Evolutionary conservation across 2,113 vertebrate species (phyloP).

Genomic region (Trogon surrucura): DNA sequence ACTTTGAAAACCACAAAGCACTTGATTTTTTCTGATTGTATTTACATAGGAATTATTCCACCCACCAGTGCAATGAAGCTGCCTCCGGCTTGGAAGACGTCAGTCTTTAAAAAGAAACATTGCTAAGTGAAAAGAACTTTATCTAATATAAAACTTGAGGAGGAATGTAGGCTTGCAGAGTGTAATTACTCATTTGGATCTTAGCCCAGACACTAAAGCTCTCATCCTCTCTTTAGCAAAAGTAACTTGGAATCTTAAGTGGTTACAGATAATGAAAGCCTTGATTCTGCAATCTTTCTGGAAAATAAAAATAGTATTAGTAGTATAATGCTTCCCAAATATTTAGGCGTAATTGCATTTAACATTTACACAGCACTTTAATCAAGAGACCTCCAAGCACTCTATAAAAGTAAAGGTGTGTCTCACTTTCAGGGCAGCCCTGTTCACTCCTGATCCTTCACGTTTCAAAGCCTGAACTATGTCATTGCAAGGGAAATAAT

Average conservation of each 20-base stretch:
- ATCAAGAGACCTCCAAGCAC: neutral
- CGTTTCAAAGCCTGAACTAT: neutral
- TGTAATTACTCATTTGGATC: conserved; percentile 65
- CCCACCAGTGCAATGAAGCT: conserved; percentile 24
- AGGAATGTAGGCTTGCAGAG: conserved; percentile 43
- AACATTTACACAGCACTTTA: neutral
- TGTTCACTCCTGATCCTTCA: neutral
- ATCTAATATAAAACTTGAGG: conserved; percentile 51
- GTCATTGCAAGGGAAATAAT: neutral
- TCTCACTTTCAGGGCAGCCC: neutral
- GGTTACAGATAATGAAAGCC: conserved; percentile 30
- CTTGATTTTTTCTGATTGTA: conserved; percentile 43
- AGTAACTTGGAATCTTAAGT: conserved; percentile 50
- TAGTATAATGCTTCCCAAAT: neutral
- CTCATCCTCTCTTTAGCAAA: conserved; percentile 50
- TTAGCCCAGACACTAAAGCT: conserved; percentile 47
- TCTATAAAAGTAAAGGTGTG: neutral
- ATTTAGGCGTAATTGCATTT: neutral
- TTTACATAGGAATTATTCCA: conserved; percentile 42
- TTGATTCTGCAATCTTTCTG: conserved; percentile 13
- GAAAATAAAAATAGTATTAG: conserved; percentile 16
- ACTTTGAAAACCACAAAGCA: conserved; percentile 37
- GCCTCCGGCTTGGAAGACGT: neutral
- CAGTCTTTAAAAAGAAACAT: conserved; percentile 39
- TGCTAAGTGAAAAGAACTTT: conserved; percentile 57